Conservation (phyloP, 2,888 invertebrate species). For the Cosmorhoe ocellata region DNA sequence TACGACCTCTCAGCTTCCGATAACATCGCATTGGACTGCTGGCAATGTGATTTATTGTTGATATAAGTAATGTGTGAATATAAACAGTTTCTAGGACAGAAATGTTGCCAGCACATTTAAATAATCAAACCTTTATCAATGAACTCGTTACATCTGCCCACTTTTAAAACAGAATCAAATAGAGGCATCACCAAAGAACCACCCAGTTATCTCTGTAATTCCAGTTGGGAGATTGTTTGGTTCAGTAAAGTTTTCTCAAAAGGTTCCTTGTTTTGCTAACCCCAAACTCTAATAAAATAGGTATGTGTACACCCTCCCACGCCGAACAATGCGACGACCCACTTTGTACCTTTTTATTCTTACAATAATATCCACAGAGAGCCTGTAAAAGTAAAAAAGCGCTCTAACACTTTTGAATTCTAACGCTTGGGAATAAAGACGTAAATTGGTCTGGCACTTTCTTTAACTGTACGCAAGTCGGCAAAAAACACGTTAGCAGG, state of each 20-base stretch:
- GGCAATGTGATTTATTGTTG: constrained; percentile 45
- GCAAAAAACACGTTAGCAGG: constrained; percentile 49
- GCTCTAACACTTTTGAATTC: constrained; percentile 21
- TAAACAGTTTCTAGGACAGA: not conserved
- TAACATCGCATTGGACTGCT: constrained; percentile 44
- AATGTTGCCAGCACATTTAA: no score
- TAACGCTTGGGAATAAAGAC: constrained; percentile 23
- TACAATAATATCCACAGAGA: constrained; percentile 33
- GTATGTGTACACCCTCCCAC: constrained; percentile 27
- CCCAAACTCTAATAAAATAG: constrained; percentile 32
- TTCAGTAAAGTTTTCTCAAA: constrained; percentile 19
- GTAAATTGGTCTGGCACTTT: constrained; percentile 20
- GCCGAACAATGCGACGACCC: constrained; percentile 33
- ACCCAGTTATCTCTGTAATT: constrained; percentile 21
- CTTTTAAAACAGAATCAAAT: constrained; percentile 14
- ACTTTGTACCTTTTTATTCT: constrained; percentile 34
- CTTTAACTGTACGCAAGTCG: constrained; percentile 28
- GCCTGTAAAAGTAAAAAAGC: constrained; percentile 27
- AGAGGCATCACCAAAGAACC: constrained; percentile 9
- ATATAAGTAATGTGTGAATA: constrained; percentile 20
- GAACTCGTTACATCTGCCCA: not conserved
- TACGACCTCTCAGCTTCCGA: constrained; percentile 42
- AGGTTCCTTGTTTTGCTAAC: constrained; percentile 29
- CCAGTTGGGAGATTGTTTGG: constrained; percentile 23
- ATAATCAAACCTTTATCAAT: no score